These are phyloP conservation scores for Lithophane semibrunnea DNA, from an alignment of 2,888 invertebrate genomes.

Conservation along the genomic window DNA sequence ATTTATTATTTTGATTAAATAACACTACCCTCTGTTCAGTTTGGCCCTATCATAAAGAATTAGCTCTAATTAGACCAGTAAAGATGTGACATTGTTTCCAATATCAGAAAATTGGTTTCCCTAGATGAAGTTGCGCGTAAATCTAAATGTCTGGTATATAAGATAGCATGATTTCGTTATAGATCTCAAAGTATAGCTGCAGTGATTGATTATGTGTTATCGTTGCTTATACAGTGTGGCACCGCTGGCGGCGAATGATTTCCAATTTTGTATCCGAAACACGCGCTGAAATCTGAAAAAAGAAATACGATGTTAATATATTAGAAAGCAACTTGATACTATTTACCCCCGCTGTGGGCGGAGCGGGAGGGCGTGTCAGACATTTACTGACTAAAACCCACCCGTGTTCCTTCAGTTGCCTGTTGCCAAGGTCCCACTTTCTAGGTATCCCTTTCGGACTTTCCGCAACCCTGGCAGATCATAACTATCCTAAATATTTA, in stretches of 20 bases:
- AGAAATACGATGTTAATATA: no score
- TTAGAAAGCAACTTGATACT: no score
- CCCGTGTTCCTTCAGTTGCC: no score
- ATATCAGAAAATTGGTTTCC: not conserved
- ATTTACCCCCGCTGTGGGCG: no score
- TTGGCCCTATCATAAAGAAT: not conserved
- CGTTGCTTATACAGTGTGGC: slow-evolving; percentile 78
- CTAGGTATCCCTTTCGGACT: no score
- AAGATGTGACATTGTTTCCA: not conserved
- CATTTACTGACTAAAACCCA: no score
- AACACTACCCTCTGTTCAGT: not conserved
- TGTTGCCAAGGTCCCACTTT: no score
- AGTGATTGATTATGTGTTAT: slow-evolving; percentile 13
- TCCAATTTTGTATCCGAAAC: slow-evolving; percentile 72
- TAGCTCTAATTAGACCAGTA: not conserved
- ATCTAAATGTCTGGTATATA: slow-evolving; percentile 6
- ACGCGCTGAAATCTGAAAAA: slow-evolving; percentile 80
- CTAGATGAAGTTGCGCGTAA: slow-evolving; percentile 5
- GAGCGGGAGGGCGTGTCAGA: no score
- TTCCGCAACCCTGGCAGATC: no score
- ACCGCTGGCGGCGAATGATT: slow-evolving; percentile 73
- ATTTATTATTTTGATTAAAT: not conserved
- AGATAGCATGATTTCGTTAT: slow-evolving; percentile 37
- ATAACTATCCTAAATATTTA: no score
- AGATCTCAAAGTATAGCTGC: slow-evolving; percentile 22